A percentile compares a stretch with the other conserved stretches of the same genome.
phyloP scores from a whole-genome alignment of 2,888 invertebrate genomes.

The Rhodophaea formosa region DNA sequence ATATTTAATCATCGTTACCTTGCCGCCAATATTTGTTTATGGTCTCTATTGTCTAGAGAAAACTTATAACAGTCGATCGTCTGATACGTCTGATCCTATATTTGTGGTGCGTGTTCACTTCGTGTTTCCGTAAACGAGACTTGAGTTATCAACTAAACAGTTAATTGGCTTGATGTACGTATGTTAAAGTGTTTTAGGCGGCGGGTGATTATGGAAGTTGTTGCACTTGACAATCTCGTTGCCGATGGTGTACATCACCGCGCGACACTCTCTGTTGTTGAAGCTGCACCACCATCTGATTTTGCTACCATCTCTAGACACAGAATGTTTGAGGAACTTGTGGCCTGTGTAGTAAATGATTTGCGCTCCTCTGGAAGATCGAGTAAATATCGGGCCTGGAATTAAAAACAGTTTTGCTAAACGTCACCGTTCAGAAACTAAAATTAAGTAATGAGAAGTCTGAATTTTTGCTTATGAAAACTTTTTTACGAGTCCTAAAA shows the following conservation, averaged over 20 bases:
- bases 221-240: constrained; percentile 35
- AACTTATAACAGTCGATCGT: no score
- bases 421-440: no score
- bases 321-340: constrained; percentile 43
- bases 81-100: no score
- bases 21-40: no score
- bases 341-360: constrained; percentile 37
- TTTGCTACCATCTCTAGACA: constrained; percentile 26
- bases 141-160: neutral
- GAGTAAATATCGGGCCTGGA: neutral
- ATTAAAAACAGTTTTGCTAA: neutral
- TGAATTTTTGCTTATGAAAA: neutral
- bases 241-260: constrained; percentile 37
- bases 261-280: constrained; percentile 37
- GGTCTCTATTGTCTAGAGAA: no score
- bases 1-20: no score
- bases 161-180: neutral
- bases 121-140: neutral
- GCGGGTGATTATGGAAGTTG: constrained; percentile 42
- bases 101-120: no score
- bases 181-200: constrained; percentile 5
- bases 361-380: constrained; percentile 29
- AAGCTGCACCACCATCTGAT: constrained; percentile 44
- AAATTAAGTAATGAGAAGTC: no score
- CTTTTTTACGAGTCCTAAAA: neutral